Conservation (phyloP, 2,113 vertebrate genomes). For the Merops nubicus region DNA sequence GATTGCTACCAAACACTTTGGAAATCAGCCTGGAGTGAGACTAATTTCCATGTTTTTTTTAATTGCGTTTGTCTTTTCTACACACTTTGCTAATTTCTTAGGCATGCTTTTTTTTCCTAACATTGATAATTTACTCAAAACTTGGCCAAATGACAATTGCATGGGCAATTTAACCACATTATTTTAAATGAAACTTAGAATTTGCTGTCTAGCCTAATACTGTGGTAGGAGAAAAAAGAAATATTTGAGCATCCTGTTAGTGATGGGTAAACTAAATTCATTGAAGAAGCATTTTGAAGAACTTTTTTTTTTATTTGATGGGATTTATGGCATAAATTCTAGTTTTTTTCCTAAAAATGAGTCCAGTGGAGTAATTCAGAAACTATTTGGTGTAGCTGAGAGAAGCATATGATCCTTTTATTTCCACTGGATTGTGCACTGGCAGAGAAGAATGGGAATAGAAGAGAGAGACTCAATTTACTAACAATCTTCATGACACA, state of each 20-base stretch:
- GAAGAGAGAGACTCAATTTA: slow-evolving; percentile 44
- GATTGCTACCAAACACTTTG: not conserved
- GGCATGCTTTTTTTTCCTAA: rapidly evolving
- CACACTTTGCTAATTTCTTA: not conserved
- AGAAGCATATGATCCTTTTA: not conserved
- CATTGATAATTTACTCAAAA: not conserved
- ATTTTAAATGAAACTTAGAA: slow-evolving; percentile 20
- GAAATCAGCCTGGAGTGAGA: not conserved
- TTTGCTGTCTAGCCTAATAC: not conserved
- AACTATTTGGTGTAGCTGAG: not conserved
- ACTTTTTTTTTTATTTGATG: not conserved
- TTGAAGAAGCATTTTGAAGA: slow-evolving; percentile 7
- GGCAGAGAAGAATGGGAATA: slow-evolving; percentile 7
- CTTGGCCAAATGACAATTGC: not conserved
- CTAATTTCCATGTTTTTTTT: not conserved
- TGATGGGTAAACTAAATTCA: slow-evolving; percentile 12
- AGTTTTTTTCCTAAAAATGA: not conserved
- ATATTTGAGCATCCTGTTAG: slow-evolving; percentile 13
- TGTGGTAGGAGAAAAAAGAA: not conserved
- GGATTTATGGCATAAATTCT: not conserved
- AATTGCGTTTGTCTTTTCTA: not conserved
- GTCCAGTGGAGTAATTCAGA: not conserved
- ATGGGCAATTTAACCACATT: slow-evolving; percentile 8
- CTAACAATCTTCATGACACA: slow-evolving; percentile 32
- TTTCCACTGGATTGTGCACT: slow-evolving; percentile 12